A percentile compares a stretch with the other conserved stretches of the same genome.
phyloP scores from a whole-genome alignment of 2,113 vertebrate species.

The Oreochromis niloticus region DNA sequence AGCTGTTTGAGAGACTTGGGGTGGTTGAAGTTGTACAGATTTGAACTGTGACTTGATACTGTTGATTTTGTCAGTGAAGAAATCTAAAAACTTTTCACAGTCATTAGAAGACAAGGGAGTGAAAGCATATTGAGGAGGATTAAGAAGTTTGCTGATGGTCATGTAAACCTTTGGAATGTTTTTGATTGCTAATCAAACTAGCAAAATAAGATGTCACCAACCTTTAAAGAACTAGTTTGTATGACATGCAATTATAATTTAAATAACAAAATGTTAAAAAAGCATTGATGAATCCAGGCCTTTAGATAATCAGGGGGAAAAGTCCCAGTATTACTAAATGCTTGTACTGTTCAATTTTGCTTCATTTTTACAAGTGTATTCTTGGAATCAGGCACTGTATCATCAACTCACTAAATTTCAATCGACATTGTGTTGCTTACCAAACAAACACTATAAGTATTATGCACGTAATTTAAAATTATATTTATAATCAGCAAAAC shows the following conservation, averaged over 20 bases:
- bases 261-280: not conserved
- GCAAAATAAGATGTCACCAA: not conserved
- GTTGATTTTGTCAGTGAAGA: not conserved
- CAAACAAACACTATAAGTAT: not conserved
- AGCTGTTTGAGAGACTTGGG: accelerated
- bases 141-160: not conserved
- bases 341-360: not conserved
- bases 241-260: not conserved
- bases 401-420: not conserved
- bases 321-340: not conserved
- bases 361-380: not conserved
- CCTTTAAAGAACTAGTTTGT: not conserved
- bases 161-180: not conserved
- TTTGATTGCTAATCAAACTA: not conserved
- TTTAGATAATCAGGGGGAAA: not conserved
- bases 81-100: accelerated
- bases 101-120: not conserved
- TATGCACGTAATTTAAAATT: not conserved
- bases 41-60: not conserved
- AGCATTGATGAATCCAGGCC: not conserved
- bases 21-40: accelerated
- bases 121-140: not conserved
- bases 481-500: not conserved
- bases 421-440: accelerated
- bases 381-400: not conserved